Evolutionary conservation across 2,113 vertebrate species (phyloP).

Genomic region (Corvus hawaiiensis): DNA sequence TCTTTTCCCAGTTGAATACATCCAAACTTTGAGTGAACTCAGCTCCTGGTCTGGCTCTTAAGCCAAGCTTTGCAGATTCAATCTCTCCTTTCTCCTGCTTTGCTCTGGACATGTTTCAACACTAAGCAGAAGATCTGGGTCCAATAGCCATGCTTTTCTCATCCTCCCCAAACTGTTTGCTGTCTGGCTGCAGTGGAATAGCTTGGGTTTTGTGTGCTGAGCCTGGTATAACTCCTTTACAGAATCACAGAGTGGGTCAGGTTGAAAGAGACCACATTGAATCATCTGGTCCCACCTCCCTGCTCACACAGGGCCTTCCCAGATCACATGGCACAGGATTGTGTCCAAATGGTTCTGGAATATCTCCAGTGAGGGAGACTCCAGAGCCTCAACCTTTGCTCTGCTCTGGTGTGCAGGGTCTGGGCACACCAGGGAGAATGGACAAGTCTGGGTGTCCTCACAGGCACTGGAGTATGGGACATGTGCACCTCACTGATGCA

Average conservation of each 20-base stretch:
- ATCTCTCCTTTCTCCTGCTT: neutral
- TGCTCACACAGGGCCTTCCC: neutral
- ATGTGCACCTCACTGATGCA: neutral
- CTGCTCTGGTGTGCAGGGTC: neutral
- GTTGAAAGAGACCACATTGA: neutral
- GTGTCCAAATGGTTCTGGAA: neutral
- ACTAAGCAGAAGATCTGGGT: neutral
- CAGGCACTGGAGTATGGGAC: fast-evolving
- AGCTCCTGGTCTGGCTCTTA: conserved; percentile 1
- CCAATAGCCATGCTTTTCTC: neutral
- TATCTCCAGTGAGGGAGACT: neutral
- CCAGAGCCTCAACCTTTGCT: neutral
- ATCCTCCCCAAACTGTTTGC: neutral
- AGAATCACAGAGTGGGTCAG: neutral
- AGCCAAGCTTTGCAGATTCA: neutral
- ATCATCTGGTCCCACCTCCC: neutral
- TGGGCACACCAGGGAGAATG: neutral
- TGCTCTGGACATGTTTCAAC: neutral
- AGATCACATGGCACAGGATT: neutral
- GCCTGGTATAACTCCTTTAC: neutral
- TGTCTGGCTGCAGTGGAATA: neutral
- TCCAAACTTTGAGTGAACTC: neutral
- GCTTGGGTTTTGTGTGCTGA: neutral
- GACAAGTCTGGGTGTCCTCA: fast-evolving
- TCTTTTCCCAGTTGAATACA: neutral